A percentile compares a stretch with the other conserved stretches of the same genome.
These are phyloP conservation scores for Nysson spinosus DNA, from an alignment of 2,888 invertebrate species.

Conservation along the genomic window DNA sequence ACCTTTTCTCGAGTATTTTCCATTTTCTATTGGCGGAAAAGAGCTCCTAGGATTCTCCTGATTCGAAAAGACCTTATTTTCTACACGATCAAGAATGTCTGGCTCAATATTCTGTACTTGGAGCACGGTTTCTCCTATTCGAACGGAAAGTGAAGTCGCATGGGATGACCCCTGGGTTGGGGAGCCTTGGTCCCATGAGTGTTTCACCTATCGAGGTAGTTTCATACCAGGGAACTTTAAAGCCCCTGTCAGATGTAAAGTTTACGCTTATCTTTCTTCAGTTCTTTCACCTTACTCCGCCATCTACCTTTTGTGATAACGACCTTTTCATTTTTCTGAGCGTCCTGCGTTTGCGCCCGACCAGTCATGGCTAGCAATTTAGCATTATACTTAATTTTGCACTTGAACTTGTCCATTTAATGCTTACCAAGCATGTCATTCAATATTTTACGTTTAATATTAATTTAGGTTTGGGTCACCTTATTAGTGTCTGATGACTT, in stretches of 20 bases:
- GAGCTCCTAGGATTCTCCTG: constrained; percentile 6
- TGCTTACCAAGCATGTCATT: too few relatives aligned
- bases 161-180: constrained; percentile 47
- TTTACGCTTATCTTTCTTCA: constrained; percentile 49
- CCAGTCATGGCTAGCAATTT: too few relatives aligned
- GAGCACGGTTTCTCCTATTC: constrained; percentile 24
- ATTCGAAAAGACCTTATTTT: constrained; percentile 46
- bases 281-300: too few relatives aligned
- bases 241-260: constrained; percentile 64
- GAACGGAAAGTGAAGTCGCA: constrained; percentile 44
- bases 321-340: too few relatives aligned
- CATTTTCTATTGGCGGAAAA: not conserved
- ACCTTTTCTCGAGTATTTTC: too few relatives aligned
- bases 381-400: too few relatives aligned
- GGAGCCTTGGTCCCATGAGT: constrained; percentile 59
- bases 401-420: too few relatives aligned
- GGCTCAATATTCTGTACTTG: constrained; percentile 30
- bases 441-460: too few relatives aligned
- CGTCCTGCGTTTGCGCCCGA: too few relatives aligned
- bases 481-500: too few relatives aligned
- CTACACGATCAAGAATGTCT: constrained; percentile 47
- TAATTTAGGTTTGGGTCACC: too few relatives aligned
- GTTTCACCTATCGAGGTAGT: constrained; percentile 61
- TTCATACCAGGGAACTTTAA: constrained; percentile 67
- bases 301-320: not conserved